Percentiles rank a stretch among this genome's conserved stretches.
Evolutionary conservation across 2,888 invertebrate species (phyloP).

Genomic region (Hoplodrina ambigua): DNA sequence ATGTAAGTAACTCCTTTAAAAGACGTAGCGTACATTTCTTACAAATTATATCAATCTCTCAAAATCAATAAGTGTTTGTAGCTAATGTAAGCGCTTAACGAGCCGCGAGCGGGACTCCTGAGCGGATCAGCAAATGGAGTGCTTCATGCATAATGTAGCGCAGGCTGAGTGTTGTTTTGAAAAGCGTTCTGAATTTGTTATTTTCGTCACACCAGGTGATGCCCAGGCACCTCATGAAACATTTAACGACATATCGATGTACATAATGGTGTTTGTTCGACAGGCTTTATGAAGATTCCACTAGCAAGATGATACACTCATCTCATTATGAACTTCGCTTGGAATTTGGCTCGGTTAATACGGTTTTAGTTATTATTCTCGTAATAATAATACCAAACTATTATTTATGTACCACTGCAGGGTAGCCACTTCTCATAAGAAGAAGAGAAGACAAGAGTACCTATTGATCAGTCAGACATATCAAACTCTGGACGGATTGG

Average conservation of each 20-base stretch:
- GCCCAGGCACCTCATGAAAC: slow-evolving; percentile 87
- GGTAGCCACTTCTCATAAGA: background rate
- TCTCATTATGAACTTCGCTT: slow-evolving; percentile 11
- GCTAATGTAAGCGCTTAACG: slow-evolving; percentile 90
- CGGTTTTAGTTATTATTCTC: background rate
- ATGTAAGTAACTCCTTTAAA: slow-evolving; percentile 38
- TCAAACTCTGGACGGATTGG: no score
- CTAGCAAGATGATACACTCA: slow-evolving; percentile 8
- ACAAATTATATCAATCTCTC: slow-evolving; percentile 85
- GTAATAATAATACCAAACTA: background rate
- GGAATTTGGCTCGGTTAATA: background rate
- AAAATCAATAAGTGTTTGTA: slow-evolving; percentile 89
- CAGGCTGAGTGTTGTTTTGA: slow-evolving; percentile 89
- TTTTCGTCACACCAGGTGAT: slow-evolving; percentile 89
- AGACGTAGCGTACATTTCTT: slow-evolving; percentile 67
- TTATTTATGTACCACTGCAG: background rate
- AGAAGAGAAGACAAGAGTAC: background rate
- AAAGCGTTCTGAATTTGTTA: slow-evolving; percentile 90
- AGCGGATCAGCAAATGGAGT: slow-evolving; percentile 91
- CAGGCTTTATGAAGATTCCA: slow-evolving; percentile 36
- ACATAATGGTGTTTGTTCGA: slow-evolving; percentile 56
- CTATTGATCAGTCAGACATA: no score
- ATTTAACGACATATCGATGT: slow-evolving; percentile 85
- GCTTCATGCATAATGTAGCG: slow-evolving; percentile 90
- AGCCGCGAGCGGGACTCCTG: slow-evolving; percentile 89